Conservation (phyloP, 2,797 vertebrate genomes). For the Mormyrops boulengeri region DNA sequence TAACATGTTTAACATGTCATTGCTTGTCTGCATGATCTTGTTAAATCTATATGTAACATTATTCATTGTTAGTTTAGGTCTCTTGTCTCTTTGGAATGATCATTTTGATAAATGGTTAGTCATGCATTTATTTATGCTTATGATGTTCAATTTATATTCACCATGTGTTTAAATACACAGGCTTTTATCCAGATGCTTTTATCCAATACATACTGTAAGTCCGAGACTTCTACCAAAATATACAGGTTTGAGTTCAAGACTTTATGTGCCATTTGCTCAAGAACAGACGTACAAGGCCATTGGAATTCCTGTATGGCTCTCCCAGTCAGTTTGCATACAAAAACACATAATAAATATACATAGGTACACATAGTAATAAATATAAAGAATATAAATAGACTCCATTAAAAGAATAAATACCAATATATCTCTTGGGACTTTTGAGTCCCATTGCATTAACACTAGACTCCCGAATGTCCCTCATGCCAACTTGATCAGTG, state of each 20-base stretch:
- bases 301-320: neutral
- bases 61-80: neutral
- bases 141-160: neutral
- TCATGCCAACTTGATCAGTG: neutral
- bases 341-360: neutral
- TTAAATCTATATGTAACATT: neutral
- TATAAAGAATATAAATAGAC: neutral
- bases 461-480: neutral
- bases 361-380: neutral
- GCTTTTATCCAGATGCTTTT: neutral
- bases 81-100: neutral
- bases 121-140: neutral
- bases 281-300: neutral
- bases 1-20: neutral
- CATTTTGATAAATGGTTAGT: neutral
- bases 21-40: neutral
- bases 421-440: neutral
- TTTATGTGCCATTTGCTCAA: neutral
- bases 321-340: neutral
- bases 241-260: neutral
- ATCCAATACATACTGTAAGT: neutral
- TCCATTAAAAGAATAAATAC: neutral
- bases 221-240: neutral
- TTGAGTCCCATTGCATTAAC: neutral
- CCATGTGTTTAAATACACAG: neutral